Evolutionary conservation across 1,140 invertebrate species (phyloP), one percentile per base, ranked within the genome.

Genomic region (Drosophila busckii): DNA sequence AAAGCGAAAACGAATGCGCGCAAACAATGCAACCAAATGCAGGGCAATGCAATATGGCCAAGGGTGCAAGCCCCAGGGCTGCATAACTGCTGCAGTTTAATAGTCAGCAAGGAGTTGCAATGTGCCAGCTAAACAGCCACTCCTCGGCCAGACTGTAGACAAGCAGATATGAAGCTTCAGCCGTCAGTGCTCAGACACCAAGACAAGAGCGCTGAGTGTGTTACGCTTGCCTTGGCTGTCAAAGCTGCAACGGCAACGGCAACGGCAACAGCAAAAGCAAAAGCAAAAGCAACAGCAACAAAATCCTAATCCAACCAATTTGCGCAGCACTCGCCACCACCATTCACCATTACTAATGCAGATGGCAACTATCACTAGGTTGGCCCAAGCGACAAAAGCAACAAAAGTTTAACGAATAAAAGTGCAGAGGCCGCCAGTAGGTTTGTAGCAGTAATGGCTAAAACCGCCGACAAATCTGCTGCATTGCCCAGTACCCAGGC

Each of bases 401-500:
- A 8, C 29, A 34, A 34, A 7, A 42, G 8, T 13, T 16, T 16
- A 15, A 26, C 7, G 15, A 41, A 12, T 12, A 28, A 16, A 35
- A 26, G 49, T n/a, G 41, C 35, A 31, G 23, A 32, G 37, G 48
- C 13, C 32, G 26, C n/a, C 9, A 50, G 44, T 46, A 38, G 49
- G 61, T 35, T 41, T 68, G 42, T 37, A 52, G 52, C 64, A 32
- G 75, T 73, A 78, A 80, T 80, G 63, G 73, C 68, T 65, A 59
- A 78, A 78, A 78, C 73, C 73, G 49, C 73, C 73, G 68, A 68
- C 73, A 78, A 78, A 78, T 78, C 73, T 78, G 73, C 73, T 78
- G 73, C 73, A 76, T 58, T 80, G 73, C 61, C 40, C 41, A 38
- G 9, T 49, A 37, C 19, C 35, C 54, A 25, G 15, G 12, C 3